Conservation (phyloP, 1,140 invertebrate species). For the Paracyclopina nana region DNA sequence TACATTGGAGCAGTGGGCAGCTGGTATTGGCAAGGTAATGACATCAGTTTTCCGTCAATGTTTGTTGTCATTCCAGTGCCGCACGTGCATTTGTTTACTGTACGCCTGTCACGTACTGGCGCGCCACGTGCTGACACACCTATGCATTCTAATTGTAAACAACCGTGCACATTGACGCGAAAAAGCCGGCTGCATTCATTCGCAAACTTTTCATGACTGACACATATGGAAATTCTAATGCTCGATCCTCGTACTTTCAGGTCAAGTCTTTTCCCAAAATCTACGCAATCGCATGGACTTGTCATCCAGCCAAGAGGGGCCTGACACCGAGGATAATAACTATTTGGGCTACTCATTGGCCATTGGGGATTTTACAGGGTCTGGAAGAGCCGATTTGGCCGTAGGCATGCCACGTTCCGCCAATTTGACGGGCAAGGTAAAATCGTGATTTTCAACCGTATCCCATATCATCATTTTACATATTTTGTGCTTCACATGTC, state of each 20-base stretch:
- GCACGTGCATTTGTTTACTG: neutral
- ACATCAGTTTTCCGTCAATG: neutral
- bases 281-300: slow-evolving; percentile 38
- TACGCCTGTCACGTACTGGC: neutral
- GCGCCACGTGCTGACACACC: neutral
- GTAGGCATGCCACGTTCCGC: slow-evolving; percentile 76
- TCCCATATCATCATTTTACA: too few species aligned
- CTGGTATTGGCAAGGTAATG: slow-evolving; percentile 92
- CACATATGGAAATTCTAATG: too few species aligned
- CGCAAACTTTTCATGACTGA: too few species aligned
- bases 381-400: slow-evolving; percentile 52
- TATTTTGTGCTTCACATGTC: too few species aligned
- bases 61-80: neutral
- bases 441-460: neutral
- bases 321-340: slow-evolving; percentile 59
- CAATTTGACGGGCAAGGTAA: slow-evolving; percentile 57
- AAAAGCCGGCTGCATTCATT: too few species aligned
- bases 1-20: slow-evolving; percentile 84
- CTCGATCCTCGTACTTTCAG: too few species aligned
- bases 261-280: slow-evolving; percentile 58
- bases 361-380: slow-evolving; percentile 63
- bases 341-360: slow-evolving; percentile 85
- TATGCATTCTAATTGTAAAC: neutral
- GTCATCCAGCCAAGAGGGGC: slow-evolving; percentile 53
- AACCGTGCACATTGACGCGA: too few species aligned